Percentiles rank a stretch among this genome's conserved stretches.
These are phyloP conservation scores for Clarias batrachus DNA, from an alignment of 2,113 vertebrate species.

Conservation along the genomic window DNA sequence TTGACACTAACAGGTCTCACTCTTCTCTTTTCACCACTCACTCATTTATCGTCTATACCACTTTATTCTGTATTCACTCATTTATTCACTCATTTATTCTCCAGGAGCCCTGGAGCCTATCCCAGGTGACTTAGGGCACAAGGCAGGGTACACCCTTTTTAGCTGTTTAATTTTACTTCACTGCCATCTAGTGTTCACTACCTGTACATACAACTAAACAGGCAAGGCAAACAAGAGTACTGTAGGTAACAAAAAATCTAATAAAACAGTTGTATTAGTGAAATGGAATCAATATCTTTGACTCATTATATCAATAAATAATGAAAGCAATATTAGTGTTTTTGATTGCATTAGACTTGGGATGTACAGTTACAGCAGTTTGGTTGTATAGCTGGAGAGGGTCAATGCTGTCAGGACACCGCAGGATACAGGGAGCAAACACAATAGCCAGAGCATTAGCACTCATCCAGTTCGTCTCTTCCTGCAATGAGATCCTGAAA, in stretches of 20 bases:
- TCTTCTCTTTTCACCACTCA: conserved; percentile 86
- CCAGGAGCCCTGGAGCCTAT: too few species aligned
- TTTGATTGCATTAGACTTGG: not conserved
- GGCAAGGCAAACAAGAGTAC: not conserved
- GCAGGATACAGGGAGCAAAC: conserved; percentile 97
- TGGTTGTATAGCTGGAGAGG: conserved; percentile 73
- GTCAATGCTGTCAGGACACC: conserved; percentile 90
- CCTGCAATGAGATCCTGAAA: conserved; percentile 89
- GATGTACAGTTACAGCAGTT: not conserved
- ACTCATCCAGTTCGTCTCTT: conserved; percentile 98
- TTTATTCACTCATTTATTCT: too few species aligned
- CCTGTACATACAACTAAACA: not conserved
- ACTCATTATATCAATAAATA: not conserved
- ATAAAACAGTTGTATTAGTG: not conserved
- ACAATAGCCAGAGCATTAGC: conserved; percentile 96
- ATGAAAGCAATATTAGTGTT: not conserved
- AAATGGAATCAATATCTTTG: not conserved
- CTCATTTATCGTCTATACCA: conserved; percentile 87
- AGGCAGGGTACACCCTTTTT: not conserved
- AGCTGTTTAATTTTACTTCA: not conserved
- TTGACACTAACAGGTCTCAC: conserved; percentile 1
- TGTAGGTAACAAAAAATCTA: not conserved
- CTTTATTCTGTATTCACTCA: conserved; percentile 26
- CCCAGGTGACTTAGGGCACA: too few species aligned
- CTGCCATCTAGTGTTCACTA: conserved; percentile 6